phyloP scores from a whole-genome alignment of 1,140 invertebrate genomes.

The Propsilocerus akamusi region DNA sequence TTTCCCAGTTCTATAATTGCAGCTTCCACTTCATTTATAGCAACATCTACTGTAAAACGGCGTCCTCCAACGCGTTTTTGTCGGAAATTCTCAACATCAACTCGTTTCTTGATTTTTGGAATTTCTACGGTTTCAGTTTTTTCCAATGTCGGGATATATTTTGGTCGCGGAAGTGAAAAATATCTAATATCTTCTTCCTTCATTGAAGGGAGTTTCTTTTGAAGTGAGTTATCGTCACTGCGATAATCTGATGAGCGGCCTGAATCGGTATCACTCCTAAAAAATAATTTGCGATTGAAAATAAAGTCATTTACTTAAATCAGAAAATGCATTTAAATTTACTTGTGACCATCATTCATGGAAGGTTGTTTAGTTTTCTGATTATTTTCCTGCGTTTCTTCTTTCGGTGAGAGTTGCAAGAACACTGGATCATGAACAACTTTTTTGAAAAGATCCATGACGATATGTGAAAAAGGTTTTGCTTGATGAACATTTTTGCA shows the following conservation, averaged over 20 bases:
- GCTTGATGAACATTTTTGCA: constrained; percentile 30
- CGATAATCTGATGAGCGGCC: constrained; percentile 4
- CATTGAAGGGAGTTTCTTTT: not conserved
- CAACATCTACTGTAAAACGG: not conserved
- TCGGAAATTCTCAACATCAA: not conserved
- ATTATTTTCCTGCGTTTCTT: not conserved
- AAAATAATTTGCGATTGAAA: not conserved
- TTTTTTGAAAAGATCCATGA: constrained; percentile 39
- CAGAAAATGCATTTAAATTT: not conserved
- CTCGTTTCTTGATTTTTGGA: not conserved
- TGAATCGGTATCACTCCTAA: constrained; percentile 7
- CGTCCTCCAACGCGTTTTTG: not conserved
- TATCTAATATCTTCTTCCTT: not conserved
- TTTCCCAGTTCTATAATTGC: not conserved
- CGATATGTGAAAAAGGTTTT: constrained; percentile 36
- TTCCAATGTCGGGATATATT: not conserved
- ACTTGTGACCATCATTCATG: not conserved
- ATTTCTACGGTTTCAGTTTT: not conserved
- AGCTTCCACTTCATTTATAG: not conserved
- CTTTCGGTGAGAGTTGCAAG: not conserved
- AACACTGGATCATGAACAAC: constrained; percentile 11
- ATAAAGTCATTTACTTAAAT: not conserved
- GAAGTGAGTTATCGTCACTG: not conserved
- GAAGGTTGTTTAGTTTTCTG: not conserved
- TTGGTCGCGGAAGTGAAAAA: not conserved